Evolutionary conservation across 2,797 vertebrate genomes (phyloP), one percentile per base, ranked within the genome.

Genomic region (Etheostoma nigrum): DNA sequence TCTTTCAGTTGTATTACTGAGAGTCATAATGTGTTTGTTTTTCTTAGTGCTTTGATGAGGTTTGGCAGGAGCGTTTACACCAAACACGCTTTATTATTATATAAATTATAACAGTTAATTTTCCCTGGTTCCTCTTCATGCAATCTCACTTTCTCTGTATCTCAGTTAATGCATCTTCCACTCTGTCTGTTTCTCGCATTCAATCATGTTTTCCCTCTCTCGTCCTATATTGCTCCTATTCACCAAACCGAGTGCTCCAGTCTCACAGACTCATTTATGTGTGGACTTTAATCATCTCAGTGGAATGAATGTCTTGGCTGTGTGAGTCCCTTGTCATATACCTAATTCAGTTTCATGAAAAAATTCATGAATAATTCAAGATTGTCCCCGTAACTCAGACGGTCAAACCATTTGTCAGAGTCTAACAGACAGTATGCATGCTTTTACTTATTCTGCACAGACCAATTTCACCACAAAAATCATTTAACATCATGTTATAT

Each of bases 171-270:
- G 57, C 33, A 33, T 82, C 64, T 33, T 65, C 71, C 61, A 2
- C 61, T 55, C 66, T 33, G 27, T 48, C 64, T 52, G 3, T 65
- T 19, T 12, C 53, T 60, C 58, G 66, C 72, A 30, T 64, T 82
- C 75, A 53, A 51, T 85, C 74, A 40, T 72, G 25, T 40, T 40
- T 40, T 40, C 36, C 11, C 47, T 68, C 79, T 45, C 73, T 51
- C n/a, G 0, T 62, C 48, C 55, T 42, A 33, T 81, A 87, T 90
- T 85, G 72, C 82, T 80, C 60, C 19, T 82, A 84, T 89, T 83
- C 69, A 78, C 89, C 89, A 90, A 53, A 72, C 61, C 11, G 59
- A 82, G 67, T 1, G 42, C 78, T 70, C n/a, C 1, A 11, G 40
- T 79, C 75, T 23, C 72, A 27, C 66, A 44, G 13, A 77, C 73